Conservation (phyloP, 2,113 vertebrate genomes). For the Gobiocypris rarus region DNA sequence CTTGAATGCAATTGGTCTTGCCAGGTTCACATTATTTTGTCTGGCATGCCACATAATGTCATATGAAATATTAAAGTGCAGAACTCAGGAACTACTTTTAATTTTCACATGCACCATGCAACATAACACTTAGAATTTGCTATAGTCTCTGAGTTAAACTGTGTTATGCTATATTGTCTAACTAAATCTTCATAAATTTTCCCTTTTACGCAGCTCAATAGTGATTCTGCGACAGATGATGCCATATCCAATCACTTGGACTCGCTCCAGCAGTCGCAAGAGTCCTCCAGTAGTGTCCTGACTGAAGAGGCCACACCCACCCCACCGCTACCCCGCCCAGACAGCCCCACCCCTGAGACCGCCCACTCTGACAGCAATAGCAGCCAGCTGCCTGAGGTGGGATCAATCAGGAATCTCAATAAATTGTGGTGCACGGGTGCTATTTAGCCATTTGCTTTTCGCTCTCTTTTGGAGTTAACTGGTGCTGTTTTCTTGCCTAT, state of each 20-base stretch:
- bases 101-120: conserved; percentile 35
- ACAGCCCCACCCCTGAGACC: conserved; percentile 89
- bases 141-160: too few species aligned
- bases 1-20: neutral
- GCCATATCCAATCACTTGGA: conserved; percentile 86
- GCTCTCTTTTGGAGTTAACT: conserved; percentile 48
- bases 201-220: conserved; percentile 81
- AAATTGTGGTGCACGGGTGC: conserved; percentile 89
- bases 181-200: neutral
- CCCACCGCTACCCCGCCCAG: conserved; percentile 77
- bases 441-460: conserved; percentile 78
- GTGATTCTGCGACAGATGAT: conserved; percentile 86
- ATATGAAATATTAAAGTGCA: conserved; percentile 12
- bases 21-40: neutral
- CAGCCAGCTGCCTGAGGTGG: conserved; percentile 99
- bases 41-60: conserved; percentile 62
- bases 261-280: conserved; percentile 87
- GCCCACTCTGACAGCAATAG: conserved; percentile 91
- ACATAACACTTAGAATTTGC: neutral
- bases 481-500: conserved; percentile 33
- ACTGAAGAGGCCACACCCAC: conserved; percentile 83
- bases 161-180: neutral
- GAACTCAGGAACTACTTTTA: neutral
- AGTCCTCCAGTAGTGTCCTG: conserved; percentile 86
- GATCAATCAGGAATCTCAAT: conserved; percentile 79